Percentiles rank a stretch among this genome's conserved stretches.
These are phyloP conservation scores for Trisateles emortualis DNA, from an alignment of 2,888 invertebrate species.

Conservation along the genomic window DNA sequence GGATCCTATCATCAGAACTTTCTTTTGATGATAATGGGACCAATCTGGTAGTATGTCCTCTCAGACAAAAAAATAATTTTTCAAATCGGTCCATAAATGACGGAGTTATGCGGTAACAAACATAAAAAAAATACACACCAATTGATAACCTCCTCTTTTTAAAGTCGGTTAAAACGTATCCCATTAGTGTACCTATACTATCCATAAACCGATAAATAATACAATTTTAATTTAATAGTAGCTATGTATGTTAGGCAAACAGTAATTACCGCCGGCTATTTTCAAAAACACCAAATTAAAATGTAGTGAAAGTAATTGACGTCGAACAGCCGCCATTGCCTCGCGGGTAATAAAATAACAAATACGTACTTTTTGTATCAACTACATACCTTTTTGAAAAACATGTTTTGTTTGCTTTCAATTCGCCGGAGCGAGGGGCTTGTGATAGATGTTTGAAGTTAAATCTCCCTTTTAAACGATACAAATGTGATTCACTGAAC, in stretches of 20 bases:
- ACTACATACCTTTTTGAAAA: constrained; percentile 78
- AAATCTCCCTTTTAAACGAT: constrained; percentile 83
- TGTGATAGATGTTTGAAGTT: constrained; percentile 81
- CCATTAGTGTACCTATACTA: background rate
- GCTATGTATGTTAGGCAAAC: constrained; percentile 1
- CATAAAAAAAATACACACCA: too few relatives aligned
- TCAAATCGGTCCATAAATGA: too few relatives aligned
- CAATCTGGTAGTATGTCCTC: too few relatives aligned
- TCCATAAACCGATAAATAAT: too few relatives aligned
- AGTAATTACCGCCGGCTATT: constrained; percentile 12
- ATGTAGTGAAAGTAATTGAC: constrained; percentile 45
- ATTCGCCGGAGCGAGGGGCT: constrained; percentile 72
- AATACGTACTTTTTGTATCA: constrained; percentile 71
- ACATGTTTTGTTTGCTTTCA: constrained; percentile 82
- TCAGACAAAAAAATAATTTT: too few relatives aligned
- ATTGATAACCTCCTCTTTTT: too few relatives aligned
- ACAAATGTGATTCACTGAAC: constrained; percentile 78
- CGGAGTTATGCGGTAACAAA: too few relatives aligned
- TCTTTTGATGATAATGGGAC: too few relatives aligned
- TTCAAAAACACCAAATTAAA: constrained; percentile 47
- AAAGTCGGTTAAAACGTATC: too few relatives aligned
- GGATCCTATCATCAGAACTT: too few relatives aligned
- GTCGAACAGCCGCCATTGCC: constrained; percentile 47
- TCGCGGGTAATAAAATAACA: constrained; percentile 70
- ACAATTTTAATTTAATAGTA: background rate